Evolutionary conservation across 2,888 invertebrate genomes (phyloP), one percentile per base, ranked within the genome.

Genomic region (Campoletis raptor): DNA sequence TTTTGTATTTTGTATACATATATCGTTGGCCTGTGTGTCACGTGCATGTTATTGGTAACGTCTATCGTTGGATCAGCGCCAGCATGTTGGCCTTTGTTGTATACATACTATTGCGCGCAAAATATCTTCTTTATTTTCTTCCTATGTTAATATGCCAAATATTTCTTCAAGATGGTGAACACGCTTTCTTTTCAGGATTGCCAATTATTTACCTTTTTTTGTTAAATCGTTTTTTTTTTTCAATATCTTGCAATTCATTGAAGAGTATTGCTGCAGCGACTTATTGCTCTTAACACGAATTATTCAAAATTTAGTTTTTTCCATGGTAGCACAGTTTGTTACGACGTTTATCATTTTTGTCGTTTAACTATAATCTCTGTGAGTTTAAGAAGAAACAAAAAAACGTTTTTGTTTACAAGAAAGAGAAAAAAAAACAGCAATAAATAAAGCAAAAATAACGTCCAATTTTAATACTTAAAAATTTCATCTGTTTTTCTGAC

Each of bases 41-140:
- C 77, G 81, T 81, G 86, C 86, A 86, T 86, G 86, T 52, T 69
- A 78, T 78, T 83, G 78, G 76, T 83, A 76, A 45, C 67, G 81
- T 83, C 73, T 83, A 85, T 87, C 57, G 80, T 88, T 87, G 82
- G 61, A 81, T 86, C 82, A 82, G 64, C 48, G 86, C 82, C 87
- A 85, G 87, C 88, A 85, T 82, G 87, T 79, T 86, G 84, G 78
- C 48, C 67, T 81, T 83, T 82, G 81, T 79, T 85, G 66, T 72
- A 30, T 30, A 30, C 30, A 83, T 77, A 61, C 30, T 61, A 83
- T 81, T 54, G 42, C 77, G 45, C 64, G 52, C 48, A 78, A 77
- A 42, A 78, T 36, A 57, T 74, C 48, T 42, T 69, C 45, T 81
- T 42, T 73, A 70, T 74, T 67, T 52, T 67, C 67, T n/a, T 12